A percentile compares a stretch with the other conserved stretches of the same genome.
These are phyloP conservation scores for Tapera naevia DNA, from an alignment of 2,797 vertebrate genomes.

Conservation along the genomic window DNA sequence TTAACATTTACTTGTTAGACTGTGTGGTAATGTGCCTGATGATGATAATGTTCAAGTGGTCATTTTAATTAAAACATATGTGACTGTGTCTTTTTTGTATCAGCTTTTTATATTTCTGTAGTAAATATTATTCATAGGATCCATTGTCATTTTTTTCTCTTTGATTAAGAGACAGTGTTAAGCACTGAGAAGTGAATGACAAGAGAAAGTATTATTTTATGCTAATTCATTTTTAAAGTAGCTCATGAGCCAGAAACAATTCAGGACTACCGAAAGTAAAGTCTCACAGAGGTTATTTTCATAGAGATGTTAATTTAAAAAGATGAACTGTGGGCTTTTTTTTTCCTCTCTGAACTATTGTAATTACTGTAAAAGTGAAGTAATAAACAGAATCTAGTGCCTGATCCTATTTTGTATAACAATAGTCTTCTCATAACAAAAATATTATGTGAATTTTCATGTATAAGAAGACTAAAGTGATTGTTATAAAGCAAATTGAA, in stretches of 20 bases:
- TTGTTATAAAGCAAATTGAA: neutral
- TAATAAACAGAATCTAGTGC: neutral
- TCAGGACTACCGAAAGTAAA: neutral
- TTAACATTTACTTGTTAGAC: neutral
- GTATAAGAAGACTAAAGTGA: neutral
- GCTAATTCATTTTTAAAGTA: neutral
- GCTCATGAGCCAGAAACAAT: neutral
- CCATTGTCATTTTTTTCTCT: neutral
- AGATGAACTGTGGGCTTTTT: neutral
- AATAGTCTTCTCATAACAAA: neutral
- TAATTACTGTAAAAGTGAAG: neutral
- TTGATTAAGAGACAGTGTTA: neutral
- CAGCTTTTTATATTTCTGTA: neutral
- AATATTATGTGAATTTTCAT: neutral
- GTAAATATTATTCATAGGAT: neutral
- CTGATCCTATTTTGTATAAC: neutral
- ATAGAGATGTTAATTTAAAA: neutral
- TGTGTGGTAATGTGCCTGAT: neutral
- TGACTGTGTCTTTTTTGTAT: neutral
- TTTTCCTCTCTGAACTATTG: neutral
- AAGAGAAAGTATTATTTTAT: neutral
- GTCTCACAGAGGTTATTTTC: neutral
- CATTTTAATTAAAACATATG: neutral
- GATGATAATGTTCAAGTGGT: neutral
- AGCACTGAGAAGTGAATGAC: neutral